Conservation (phyloP, 2,888 invertebrate species). For the Polydrusus pterygomalis region DNA sequence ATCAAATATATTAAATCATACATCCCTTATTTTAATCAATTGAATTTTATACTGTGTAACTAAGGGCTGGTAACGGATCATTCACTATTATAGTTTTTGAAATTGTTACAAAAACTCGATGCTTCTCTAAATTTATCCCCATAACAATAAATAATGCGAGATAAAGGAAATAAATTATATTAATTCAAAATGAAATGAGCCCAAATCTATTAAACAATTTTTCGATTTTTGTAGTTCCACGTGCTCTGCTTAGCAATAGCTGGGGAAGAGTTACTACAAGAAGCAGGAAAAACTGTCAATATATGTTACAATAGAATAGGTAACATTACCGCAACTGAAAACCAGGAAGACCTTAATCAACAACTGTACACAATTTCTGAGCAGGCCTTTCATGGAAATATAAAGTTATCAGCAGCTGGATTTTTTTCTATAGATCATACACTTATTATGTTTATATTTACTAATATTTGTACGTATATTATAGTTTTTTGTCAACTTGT, state of each 20-base stretch:
- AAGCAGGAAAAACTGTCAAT: conserved; percentile 13
- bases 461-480: background rate
- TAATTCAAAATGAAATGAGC: no score
- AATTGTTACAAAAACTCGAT: no score
- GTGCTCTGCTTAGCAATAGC: background rate
- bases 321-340: no score
- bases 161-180: no score
- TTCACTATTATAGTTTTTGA: no score
- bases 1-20: no score
- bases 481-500: background rate
- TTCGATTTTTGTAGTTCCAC: background rate
- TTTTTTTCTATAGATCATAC: conserved; percentile 1
- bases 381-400: conserved; percentile 7
- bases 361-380: background rate
- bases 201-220: background rate
- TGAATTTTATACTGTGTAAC: no score
- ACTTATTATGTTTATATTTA: background rate
- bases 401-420: conserved; percentile 1
- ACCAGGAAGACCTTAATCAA: background rate
- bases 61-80: no score
- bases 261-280: background rate
- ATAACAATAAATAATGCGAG: no score
- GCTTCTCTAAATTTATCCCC: no score
- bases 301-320: background rate
- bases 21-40: no score